These are phyloP conservation scores for Drosophila pseudotakahashii DNA, from an alignment of 2,888 invertebrate genomes.

Conservation along the genomic window DNA sequence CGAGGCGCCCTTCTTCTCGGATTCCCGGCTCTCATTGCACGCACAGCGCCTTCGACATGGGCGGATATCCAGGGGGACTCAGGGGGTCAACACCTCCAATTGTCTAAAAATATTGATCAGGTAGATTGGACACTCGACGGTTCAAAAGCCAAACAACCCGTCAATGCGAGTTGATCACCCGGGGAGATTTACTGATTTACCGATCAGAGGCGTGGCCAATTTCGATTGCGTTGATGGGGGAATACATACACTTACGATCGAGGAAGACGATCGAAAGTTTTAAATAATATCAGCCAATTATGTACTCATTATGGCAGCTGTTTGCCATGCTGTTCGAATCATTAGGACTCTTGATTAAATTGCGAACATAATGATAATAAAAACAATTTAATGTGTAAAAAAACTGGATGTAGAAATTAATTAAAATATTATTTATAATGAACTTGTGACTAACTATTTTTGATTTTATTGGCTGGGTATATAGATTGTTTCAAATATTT, in stretches of 20 bases:
- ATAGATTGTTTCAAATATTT: no score
- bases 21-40: slow-evolving; percentile 20
- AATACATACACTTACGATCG: no score
- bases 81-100: slow-evolving; percentile 4
- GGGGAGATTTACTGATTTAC: not conserved
- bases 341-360: not conserved
- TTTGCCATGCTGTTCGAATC: not conserved
- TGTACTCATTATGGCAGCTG: not conserved
- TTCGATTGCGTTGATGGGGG: not conserved
- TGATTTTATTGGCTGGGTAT: no score
- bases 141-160: slow-evolving; percentile 14
- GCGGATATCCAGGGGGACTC: not conserved
- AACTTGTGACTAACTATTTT: no score
- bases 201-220: not conserved
- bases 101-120: not conserved
- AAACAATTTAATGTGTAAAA: no score
- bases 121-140: not conserved
- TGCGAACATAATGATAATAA: no score
- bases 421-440: no score
- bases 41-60: not conserved
- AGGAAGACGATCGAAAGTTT: not conserved
- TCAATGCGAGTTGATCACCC: slow-evolving; percentile 9
- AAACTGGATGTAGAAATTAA: no score
- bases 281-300: not conserved
- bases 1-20: slow-evolving; percentile 33